phyloP scores from a whole-genome alignment of 37 sponge, comb jelly and placozoan species.

The Hormiphora californensis region DNA sequence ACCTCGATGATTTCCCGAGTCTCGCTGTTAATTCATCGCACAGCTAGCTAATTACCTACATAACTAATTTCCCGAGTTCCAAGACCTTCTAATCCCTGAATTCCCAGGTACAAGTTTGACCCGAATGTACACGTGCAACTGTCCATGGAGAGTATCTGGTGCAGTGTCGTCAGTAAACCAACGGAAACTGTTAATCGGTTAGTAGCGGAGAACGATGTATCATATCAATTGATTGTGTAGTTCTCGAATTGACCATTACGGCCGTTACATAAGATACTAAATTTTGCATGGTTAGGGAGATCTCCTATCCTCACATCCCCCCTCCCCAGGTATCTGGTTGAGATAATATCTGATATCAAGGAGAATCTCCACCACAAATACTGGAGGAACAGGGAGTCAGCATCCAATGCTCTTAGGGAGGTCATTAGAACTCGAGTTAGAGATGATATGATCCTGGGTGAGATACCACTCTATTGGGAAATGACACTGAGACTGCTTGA shows the following conservation, averaged over 20 bases:
- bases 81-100: too few species aligned
- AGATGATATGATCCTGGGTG: neutral
- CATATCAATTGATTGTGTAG: too few species aligned
- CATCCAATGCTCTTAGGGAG: slow-evolving; percentile 57
- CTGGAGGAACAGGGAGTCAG: slow-evolving; percentile 79
- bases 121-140: slow-evolving; percentile 69
- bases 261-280: too few species aligned
- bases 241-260: too few species aligned
- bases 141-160: slow-evolving; percentile 85
- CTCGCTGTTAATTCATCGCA: too few species aligned
- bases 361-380: slow-evolving; percentile 61
- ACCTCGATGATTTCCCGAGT: too few species aligned
- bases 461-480: slow-evolving; percentile 78
- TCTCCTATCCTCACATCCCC: too few species aligned
- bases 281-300: too few species aligned
- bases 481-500: slow-evolving; percentile 69
- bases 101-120: slow-evolving; percentile 73
- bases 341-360: slow-evolving; percentile 65
- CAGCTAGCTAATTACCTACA: too few species aligned
- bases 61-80: too few species aligned
- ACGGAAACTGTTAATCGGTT: slow-evolving; percentile 63
- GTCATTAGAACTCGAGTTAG: neutral
- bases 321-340: slow-evolving; percentile 57
- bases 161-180: slow-evolving; percentile 65
- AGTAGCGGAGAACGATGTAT: too few species aligned